Evolutionary conservation across 2,888 invertebrate species (phyloP).

Genomic region (Horisme vitalbata): DNA sequence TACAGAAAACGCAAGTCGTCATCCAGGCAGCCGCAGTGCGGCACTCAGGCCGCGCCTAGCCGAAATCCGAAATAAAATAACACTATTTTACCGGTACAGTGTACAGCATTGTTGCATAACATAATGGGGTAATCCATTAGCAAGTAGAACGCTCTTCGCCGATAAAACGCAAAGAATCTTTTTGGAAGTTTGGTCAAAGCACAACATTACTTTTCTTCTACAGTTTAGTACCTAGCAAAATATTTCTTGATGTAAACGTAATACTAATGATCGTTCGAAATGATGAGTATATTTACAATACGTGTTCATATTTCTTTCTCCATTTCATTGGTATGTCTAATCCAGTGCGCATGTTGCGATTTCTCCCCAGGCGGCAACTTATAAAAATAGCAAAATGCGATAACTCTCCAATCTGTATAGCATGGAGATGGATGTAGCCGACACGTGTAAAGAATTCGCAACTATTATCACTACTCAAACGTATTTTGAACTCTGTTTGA

Average conservation of each 20-base stretch:
- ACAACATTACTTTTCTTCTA: no score
- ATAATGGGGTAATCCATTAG: not conserved
- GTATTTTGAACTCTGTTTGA: no score
- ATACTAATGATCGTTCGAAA: no score
- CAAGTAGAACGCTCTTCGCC: not conserved
- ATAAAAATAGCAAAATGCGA: slow-evolving; percentile 14
- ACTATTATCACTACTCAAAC: no score
- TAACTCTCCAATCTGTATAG: not conserved
- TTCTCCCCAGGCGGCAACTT: slow-evolving; percentile 4
- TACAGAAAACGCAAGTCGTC: slow-evolving; percentile 1
- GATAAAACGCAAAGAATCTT: no score
- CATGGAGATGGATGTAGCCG: slow-evolving; percentile 2
- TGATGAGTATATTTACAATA: not conserved
- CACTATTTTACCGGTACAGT: not conserved
- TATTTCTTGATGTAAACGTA: no score
- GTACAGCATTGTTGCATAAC: not conserved
- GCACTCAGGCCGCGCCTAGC: slow-evolving; percentile 2
- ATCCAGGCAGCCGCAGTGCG: slow-evolving; percentile 16
- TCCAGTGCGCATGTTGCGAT: slow-evolving; percentile 8
- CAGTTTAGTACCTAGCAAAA: no score
- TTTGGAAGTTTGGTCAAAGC: no score
- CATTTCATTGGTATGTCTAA: slow-evolving; percentile 10
- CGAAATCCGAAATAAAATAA: slow-evolving; percentile 11
- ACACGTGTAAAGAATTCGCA: not conserved
- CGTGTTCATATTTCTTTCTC: slow-evolving; percentile 5